A percentile compares a stretch with the other conserved stretches of the same genome.
Conservation (phyloP, 2,797 vertebrate genomes). For the Esox masquinongy region DNA sequence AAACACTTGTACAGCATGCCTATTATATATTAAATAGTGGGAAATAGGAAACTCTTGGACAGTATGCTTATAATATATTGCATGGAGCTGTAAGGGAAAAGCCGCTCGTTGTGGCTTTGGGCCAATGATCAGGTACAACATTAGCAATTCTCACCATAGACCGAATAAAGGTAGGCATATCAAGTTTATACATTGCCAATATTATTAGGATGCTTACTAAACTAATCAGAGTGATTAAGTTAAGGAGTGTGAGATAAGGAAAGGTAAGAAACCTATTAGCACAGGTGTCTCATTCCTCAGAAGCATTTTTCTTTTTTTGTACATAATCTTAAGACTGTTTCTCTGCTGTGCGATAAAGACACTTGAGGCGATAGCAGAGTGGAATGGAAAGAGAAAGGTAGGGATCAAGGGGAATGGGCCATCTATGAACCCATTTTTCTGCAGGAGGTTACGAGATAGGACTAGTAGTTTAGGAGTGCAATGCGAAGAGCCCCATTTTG, state of each 20-base stretch:
- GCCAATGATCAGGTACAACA: not conserved
- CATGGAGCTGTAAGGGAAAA: slow-evolving; percentile 19
- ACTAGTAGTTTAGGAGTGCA: not conserved
- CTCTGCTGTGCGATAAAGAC: slow-evolving; percentile 26
- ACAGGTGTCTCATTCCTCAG: not conserved
- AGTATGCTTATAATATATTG: slow-evolving; percentile 39
- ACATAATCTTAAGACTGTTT: not conserved
- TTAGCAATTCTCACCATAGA: not conserved
- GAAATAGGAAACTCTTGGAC: not conserved
- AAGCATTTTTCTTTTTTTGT: not conserved
- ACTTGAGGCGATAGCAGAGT: slow-evolving; percentile 20
- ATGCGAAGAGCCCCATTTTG: not conserved
- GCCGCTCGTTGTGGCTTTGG: not conserved
- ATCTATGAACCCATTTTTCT: not conserved
- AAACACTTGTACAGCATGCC: not conserved
- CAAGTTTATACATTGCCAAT: not conserved
- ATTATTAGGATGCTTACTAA: not conserved
- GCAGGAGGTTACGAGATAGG: not conserved
- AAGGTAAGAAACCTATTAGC: not conserved
- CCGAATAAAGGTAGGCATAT: not conserved
- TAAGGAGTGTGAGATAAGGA: not conserved
- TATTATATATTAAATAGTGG: slow-evolving; percentile 35
- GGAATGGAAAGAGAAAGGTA: slow-evolving; percentile 18
- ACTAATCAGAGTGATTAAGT: not conserved
- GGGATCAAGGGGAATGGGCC: slow-evolving; percentile 13